A percentile compares a stretch with the other conserved stretches of the same genome.
Evolutionary conservation across 2,888 invertebrate species (phyloP).

Genomic region (Drosophila mulleri): DNA sequence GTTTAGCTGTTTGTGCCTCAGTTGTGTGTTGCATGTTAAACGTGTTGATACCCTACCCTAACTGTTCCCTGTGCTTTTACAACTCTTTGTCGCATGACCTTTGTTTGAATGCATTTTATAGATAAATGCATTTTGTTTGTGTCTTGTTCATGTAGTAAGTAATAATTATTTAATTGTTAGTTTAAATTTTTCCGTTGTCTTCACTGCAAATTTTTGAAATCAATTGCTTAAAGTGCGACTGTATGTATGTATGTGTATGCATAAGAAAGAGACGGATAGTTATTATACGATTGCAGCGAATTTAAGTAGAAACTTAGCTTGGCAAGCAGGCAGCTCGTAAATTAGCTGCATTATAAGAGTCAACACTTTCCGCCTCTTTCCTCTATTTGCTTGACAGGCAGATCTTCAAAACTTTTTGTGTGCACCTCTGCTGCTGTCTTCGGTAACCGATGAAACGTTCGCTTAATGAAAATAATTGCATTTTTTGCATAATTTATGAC

Average conservation of each 20-base stretch:
- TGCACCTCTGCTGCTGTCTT: slow-evolving; percentile 21
- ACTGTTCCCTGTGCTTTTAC: slow-evolving; percentile 16
- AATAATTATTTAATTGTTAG: slow-evolving; percentile 56
- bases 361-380: slow-evolving; percentile 8
- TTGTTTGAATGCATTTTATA: slow-evolving; percentile 9
- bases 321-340: slow-evolving; percentile 28
- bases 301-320: neutral
- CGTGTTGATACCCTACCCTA: slow-evolving; percentile 44
- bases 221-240: neutral
- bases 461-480: slow-evolving; percentile 69
- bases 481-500: slow-evolving; percentile 72
- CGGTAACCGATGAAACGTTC: slow-evolving; percentile 30
- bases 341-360: slow-evolving; percentile 27
- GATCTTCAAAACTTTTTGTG: slow-evolving; percentile 12
- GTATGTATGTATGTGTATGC: neutral
- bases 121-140: slow-evolving; percentile 27
- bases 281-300: neutral
- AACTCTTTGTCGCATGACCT: slow-evolving; percentile 17
- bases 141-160: slow-evolving; percentile 14
- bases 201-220: neutral
- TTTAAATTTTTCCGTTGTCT: neutral
- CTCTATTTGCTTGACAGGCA: neutral
- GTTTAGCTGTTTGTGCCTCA: slow-evolving; percentile 2
- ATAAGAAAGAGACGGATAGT: neutral
- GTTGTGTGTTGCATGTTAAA: slow-evolving; percentile 41